Evolutionary conservation across 2,113 vertebrate genomes (phyloP), one percentile per base, ranked within the genome.

Genomic region (Silurus glanis): DNA sequence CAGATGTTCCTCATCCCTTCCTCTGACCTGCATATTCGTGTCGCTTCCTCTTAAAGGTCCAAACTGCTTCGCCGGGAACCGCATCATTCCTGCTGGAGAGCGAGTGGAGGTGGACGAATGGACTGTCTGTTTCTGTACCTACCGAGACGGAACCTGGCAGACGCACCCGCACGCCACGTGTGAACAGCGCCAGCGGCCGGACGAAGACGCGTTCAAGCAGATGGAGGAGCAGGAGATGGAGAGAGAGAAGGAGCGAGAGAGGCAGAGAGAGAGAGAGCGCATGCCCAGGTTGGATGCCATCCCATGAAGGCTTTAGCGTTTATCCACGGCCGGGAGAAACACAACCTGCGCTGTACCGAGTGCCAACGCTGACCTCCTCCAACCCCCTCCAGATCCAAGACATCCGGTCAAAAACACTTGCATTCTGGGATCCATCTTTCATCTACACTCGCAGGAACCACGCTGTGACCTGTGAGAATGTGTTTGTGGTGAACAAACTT

Each of bases 51-150:
- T 37, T 3, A 0, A 74, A 96, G 95, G 95, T 55, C 94, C 95
- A 9, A 96, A 95, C 92, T 96, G 95, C 89, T 96, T 94, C 49
- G 95, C 92, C 0, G 94, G 94, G 8, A 94, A 89, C 90, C 86
- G 89, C 62, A 92, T 96, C 89, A 95, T 96, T 89, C 91, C 94
- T 8, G 95, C 93, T 0, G 95, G 95, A 6, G 93, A 94, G 81
- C 93, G 93, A 0, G 93, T 95, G 59, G 82, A 93, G 89, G 89
- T 95, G 9, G 94, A 94, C 47, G 89, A 91, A 61, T 80, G n/a
- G 69, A 94, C 90, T 0, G 94, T 95, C 6, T 91, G 92, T 71
- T 95, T 92, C 94, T 96, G 96, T 87, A 95, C 89, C 6, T 91
- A 86, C 89, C 90, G 90, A 23, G 91, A 94, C 2, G 92, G 94